Base-by-base conservation (phyloP, 2,888 invertebrate genomes). In the Xiphydria camelus region DNA sequence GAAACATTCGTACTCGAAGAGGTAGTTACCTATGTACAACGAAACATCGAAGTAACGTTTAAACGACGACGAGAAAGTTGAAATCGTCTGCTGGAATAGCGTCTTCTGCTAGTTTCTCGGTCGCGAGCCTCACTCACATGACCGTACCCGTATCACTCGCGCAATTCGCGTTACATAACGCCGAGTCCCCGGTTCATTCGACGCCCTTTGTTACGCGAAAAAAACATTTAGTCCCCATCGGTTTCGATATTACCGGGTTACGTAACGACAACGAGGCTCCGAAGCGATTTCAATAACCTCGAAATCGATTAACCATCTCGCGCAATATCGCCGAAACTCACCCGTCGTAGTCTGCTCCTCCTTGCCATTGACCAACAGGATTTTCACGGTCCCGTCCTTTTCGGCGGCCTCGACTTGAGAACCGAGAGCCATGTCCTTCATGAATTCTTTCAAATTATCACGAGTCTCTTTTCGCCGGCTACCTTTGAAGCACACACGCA, bases 351-450 rank as follows among this genome's bases (percentile, higher is more conserved):
- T 52, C 40, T 37, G 54, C 12, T 55, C 53, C 31, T 60, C 44
- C 40, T 52, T 62, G 50, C 70, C 68, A 53, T 69, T 72, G 47
- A 68, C 53, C 56, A 73, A 39, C 19, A 70, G 66, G 52, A 64
- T 68, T 58, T 67, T 69, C 51, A 66, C 56, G 47, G 57, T 66
- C 50, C 70, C 70, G 54, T 69, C 70, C 57, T 74, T 73, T 45
- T 67, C 56, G 54, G 66, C 63, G 45, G 64, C 64, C 54, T 75
- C 76, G 47, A 76, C 70, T 55, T 76, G 73, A 49, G 76, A 70
- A 44, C 73, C 76, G 53, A 76, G 69, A 68, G 75, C 76, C 76
- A 76, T 76, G 51, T 51, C 46, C 46, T 29, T 49, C 26, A 6
- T 23, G 26, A 14, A 26, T 26, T 33, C 22, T 26, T 41, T 21